Base-by-base conservation (phyloP, 1,140 invertebrate species). In the Berghia stephanieae region DNA sequence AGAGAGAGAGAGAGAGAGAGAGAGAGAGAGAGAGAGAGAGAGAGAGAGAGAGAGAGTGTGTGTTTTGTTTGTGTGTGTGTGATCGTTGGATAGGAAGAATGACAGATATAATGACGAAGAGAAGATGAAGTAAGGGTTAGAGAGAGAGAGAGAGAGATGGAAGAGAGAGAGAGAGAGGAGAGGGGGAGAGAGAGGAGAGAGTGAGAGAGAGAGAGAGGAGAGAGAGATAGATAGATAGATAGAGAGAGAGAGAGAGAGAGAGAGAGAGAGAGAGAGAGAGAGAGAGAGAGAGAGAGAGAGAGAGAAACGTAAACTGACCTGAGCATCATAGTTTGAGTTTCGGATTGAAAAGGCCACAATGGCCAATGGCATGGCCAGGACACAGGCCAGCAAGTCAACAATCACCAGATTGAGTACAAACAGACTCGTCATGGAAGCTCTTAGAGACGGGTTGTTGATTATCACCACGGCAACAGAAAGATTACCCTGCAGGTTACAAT, bases 401-500 rank as follows among this genome's bases (percentile, higher is more conserved):
- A 69, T 18, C 52, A 75, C 72, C 69, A 80, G 42, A 52, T 80
- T 80, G 36, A 80, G 36, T n/a, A 80, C 69, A 24, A 80, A 80
- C 3, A 80, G 34, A 38, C 78, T 80, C 2, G 75, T 69, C 40
- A 80, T 6, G 18, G 68, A 72, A 24, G 70, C 18, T 36, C 79
- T 24, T 18, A 80, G 75, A n/a, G 70, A 74, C 5, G 66, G 49
- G 21, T 27, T 74, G 66, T 24, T 66, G 27, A 78, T 18, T 16
- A 78, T 67, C 5, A 74, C 77, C 31, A 78, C n/a, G 60, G 74
- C 46, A 24, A 67, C 74, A 18, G 38, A 60, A 16, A 78, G 27
- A 24, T 78, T 78, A 21, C 70, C 77, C 18, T 63, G 57, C 44
- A n/a, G n/a, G n/a, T n/a, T n/a, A n/a, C n/a, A n/a, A n/a, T n/a